These are phyloP conservation scores for Betta splendens DNA, from an alignment of 2,797 vertebrate genomes.

Conservation along the genomic window DNA sequence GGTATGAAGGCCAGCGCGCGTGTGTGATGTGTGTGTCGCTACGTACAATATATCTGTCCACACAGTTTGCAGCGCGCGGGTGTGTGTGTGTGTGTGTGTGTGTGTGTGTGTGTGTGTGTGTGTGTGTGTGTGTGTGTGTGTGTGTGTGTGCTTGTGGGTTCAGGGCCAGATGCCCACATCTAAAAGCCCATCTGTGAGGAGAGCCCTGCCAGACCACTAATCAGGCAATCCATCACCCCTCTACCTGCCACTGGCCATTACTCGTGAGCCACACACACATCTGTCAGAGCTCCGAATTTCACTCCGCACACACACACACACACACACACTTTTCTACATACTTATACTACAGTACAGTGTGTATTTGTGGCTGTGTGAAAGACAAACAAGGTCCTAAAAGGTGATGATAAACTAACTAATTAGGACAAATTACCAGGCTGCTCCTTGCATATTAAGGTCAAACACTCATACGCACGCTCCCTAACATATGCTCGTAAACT, in stretches of 20 bases:
- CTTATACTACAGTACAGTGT: background rate
- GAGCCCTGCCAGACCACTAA: conserved; percentile 86
- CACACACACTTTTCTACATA: too few species aligned
- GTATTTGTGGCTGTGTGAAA: background rate
- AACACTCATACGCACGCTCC: conserved; percentile 2
- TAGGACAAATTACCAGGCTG: conserved; percentile 32
- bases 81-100: conserved; percentile 18
- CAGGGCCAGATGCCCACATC: conserved; percentile 87
- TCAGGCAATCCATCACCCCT: conserved; percentile 80
- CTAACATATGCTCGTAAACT: conserved; percentile 28
- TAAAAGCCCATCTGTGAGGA: conserved; percentile 92
- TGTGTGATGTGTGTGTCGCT: background rate
- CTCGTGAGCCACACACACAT: conserved; percentile 42
- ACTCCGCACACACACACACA: conserved; percentile 18
- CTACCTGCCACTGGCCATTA: conserved; percentile 77
- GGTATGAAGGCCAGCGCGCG: conserved; percentile 4
- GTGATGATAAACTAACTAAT: conserved; percentile 56
- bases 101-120: conserved; percentile 32
- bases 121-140: conserved; percentile 20
- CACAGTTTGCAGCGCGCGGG: background rate
- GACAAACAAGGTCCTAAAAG: conserved; percentile 26
- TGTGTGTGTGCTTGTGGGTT: conserved; percentile 37
- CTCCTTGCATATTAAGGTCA: conserved; percentile 35
- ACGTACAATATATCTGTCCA: conserved; percentile 1
- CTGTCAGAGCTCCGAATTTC: conserved; percentile 22